phyloP scores from a whole-genome alignment of 2,888 invertebrate genomes.

The Andrena marginata region DNA sequence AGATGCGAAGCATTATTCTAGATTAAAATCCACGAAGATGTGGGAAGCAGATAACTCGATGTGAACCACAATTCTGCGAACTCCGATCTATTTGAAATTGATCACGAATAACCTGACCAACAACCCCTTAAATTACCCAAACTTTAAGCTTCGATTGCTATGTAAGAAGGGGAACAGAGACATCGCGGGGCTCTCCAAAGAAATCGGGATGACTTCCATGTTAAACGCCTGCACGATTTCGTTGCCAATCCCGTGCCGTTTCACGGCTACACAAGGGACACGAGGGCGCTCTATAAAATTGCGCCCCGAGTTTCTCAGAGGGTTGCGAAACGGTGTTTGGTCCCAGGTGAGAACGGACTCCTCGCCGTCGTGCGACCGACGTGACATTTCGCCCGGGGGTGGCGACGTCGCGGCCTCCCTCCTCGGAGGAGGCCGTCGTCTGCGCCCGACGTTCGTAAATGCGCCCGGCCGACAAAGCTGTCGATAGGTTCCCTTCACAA shows the following conservation, averaged over 20 bases:
- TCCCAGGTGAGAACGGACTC: conserved; percentile 40
- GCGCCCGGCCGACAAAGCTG: conserved; percentile 57
- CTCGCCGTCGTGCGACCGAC: conserved; percentile 53
- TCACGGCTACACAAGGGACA: conserved; percentile 3
- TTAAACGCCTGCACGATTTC: conserved; percentile 13
- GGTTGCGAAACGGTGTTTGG: conserved; percentile 41
- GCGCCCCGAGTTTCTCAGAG: conserved; percentile 33
- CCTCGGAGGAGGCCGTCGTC: conserved; percentile 13
- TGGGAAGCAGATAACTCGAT: too few species aligned
- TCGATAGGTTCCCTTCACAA: conserved; percentile 59
- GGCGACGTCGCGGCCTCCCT: conserved; percentile 27
- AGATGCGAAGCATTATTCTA: conserved; percentile 4
- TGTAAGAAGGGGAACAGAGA: too few species aligned
- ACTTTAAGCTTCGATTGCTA: too few species aligned
- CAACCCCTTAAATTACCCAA: too few species aligned
- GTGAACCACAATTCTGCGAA: too few species aligned
- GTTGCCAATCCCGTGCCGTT: conserved; percentile 4
- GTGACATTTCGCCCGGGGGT: conserved; percentile 63
- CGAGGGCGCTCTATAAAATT: conserved; percentile 37
- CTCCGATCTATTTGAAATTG: too few species aligned
- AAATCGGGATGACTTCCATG: background rate
- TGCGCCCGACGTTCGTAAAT: conserved; percentile 60
- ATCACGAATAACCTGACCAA: too few species aligned
- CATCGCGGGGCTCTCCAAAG: background rate
- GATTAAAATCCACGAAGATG: background rate